phyloP scores from a whole-genome alignment of 2,113 vertebrate species.

The Eidolon helvum region DNA sequence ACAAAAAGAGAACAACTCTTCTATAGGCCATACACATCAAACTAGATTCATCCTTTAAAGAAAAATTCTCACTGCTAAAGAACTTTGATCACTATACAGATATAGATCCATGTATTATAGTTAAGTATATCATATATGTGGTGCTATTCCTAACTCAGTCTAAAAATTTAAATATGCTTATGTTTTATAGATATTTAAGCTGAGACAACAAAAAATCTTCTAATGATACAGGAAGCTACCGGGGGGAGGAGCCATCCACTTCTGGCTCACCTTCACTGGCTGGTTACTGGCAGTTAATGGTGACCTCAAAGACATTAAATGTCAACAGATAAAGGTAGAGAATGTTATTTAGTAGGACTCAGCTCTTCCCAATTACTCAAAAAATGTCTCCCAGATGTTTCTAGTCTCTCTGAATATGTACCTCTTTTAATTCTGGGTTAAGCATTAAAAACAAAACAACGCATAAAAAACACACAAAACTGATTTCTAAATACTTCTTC shows the following conservation, averaged over 20 bases:
- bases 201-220: not conserved
- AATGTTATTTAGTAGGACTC: not conserved
- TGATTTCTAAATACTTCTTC: constrained; percentile 11
- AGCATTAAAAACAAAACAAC: constrained; percentile 25
- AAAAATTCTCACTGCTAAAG: not conserved
- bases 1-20: constrained; percentile 13
- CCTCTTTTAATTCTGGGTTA: not conserved
- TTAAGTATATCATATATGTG: not conserved
- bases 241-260: not conserved
- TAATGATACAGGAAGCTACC: not conserved
- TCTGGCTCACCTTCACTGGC: not conserved
- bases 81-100: not conserved
- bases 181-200: not conserved
- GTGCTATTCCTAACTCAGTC: not conserved
- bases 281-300: not conserved
- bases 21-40: not conserved
- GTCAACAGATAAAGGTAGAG: constrained; percentile 15
- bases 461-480: not conserved
- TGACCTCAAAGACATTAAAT: not conserved
- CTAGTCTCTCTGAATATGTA: not conserved
- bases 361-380: not conserved
- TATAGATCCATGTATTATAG: not conserved
- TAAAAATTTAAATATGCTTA: constrained; percentile 22
- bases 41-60: not conserved
- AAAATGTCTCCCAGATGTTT: not conserved